These are phyloP conservation scores for Ochlodes sylvanus DNA, from an alignment of 2,888 invertebrate genomes.

Conservation along the genomic window DNA sequence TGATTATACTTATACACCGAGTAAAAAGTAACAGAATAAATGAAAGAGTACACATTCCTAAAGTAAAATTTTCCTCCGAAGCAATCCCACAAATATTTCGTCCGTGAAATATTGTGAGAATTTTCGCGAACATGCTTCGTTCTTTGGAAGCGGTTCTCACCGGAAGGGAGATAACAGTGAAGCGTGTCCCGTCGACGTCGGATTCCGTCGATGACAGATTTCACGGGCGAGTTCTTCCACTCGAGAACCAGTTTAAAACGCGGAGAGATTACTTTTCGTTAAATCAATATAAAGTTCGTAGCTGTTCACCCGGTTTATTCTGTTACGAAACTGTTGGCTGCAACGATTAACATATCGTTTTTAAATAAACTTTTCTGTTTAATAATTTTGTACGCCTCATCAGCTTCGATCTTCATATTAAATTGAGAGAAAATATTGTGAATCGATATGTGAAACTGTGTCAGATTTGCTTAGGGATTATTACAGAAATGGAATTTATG, in stretches of 20 bases:
- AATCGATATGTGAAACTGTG: conserved; percentile 3
- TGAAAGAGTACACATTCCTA: neutral
- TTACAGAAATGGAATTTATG: neutral
- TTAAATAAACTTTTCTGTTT: conserved; percentile 27
- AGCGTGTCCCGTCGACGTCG: conserved; percentile 27
- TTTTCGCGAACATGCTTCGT: conserved; percentile 28
- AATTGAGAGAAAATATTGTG: conserved; percentile 18
- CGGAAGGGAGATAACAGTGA: conserved; percentile 34
- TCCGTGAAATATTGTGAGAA: conserved; percentile 13
- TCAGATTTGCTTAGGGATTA: conserved; percentile 6
- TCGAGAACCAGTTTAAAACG: conserved; percentile 29
- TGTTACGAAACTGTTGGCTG: conserved; percentile 26
- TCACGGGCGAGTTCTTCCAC: conserved; percentile 28
- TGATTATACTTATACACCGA: neutral
- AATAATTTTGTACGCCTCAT: conserved; percentile 14
- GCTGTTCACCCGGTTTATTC: conserved; percentile 22
- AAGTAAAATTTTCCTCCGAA: neutral
- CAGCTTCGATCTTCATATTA: neutral
- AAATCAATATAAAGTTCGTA: conserved; percentile 35
- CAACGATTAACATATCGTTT: conserved; percentile 29
- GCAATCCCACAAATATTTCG: conserved; percentile 11
- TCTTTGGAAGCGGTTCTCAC: conserved; percentile 22
- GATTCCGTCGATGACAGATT: conserved; percentile 36
- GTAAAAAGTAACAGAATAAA: neutral
- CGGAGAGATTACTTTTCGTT: conserved; percentile 29